Evolutionary conservation across 2,113 vertebrate species (phyloP).

Genomic region (Grammomys dolichurus): DNA sequence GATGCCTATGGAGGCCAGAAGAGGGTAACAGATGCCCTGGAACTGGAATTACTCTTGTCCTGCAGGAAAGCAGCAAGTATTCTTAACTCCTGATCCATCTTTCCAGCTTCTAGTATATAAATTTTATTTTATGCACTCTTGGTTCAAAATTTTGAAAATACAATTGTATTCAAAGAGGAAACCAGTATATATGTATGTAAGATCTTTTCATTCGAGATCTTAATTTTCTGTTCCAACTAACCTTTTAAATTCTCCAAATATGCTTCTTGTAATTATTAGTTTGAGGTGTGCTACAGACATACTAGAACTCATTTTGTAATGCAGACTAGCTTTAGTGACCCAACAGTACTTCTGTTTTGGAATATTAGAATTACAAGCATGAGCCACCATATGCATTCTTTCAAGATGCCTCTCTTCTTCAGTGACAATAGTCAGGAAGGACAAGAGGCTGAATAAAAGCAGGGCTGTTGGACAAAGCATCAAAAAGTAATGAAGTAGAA

Average conservation of each 20-base stretch:
- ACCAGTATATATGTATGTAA: not conserved
- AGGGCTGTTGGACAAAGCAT: not conserved
- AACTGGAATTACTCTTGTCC: not conserved
- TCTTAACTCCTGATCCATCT: not conserved
- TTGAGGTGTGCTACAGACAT: not conserved
- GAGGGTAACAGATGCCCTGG: not conserved
- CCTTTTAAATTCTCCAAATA: not conserved
- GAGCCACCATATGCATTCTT: not conserved
- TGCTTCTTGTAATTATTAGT: not conserved
- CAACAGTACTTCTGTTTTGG: not conserved
- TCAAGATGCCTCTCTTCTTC: not conserved
- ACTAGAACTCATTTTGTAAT: not conserved
- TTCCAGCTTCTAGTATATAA: not conserved
- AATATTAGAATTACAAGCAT: not conserved
- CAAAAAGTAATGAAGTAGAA: not conserved
- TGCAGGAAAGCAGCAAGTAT: not conserved
- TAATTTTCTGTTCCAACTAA: not conserved
- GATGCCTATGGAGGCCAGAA: not conserved
- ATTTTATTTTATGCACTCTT: conserved; percentile 30
- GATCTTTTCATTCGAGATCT: not conserved
- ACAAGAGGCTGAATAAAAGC: not conserved
- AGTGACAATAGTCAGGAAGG: not conserved
- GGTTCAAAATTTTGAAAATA: conserved; percentile 52
- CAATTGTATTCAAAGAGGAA: conserved; percentile 1
- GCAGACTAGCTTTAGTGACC: not conserved